These are phyloP conservation scores for Eptatretus burgeri DNA, from an alignment of 2,113 vertebrate genomes.

Conservation along the genomic window DNA sequence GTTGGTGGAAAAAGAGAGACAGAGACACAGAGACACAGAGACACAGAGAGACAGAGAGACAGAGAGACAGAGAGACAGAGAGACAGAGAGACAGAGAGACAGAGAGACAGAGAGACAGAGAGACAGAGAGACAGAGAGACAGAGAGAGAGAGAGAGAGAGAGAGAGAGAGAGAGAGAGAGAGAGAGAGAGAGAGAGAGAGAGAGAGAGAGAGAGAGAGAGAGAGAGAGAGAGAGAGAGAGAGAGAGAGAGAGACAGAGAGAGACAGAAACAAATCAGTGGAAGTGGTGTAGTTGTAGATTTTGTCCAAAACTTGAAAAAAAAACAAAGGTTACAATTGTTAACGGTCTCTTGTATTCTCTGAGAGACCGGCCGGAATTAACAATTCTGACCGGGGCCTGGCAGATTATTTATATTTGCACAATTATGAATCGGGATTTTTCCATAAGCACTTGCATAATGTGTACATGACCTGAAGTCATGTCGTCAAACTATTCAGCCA, in stretches of 20 bases:
- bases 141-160: not conserved
- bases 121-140: not conserved
- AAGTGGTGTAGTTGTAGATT: too few relatives aligned
- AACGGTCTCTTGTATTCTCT: too few relatives aligned
- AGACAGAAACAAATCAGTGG: not conserved
- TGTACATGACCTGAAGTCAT: too few relatives aligned
- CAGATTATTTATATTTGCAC: too few relatives aligned
- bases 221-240: not conserved
- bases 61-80: not conserved
- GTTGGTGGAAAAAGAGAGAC: too few relatives aligned
- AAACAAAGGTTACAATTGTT: not conserved
- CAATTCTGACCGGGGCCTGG: too few relatives aligned
- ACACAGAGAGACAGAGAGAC: not conserved
- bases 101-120: not conserved
- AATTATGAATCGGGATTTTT: too few relatives aligned
- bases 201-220: not conserved
- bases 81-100: not conserved
- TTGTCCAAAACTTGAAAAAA: not conserved
- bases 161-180: not conserved
- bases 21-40: not conserved
- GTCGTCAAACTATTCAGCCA: too few relatives aligned
- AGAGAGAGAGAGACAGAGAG: not conserved
- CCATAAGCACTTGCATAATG: too few relatives aligned
- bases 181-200: not conserved
- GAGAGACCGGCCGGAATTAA: too few relatives aligned